Base-by-base conservation (phyloP, 1,140 invertebrate genomes). In the Pseudomyrmex gracilis region DNA sequence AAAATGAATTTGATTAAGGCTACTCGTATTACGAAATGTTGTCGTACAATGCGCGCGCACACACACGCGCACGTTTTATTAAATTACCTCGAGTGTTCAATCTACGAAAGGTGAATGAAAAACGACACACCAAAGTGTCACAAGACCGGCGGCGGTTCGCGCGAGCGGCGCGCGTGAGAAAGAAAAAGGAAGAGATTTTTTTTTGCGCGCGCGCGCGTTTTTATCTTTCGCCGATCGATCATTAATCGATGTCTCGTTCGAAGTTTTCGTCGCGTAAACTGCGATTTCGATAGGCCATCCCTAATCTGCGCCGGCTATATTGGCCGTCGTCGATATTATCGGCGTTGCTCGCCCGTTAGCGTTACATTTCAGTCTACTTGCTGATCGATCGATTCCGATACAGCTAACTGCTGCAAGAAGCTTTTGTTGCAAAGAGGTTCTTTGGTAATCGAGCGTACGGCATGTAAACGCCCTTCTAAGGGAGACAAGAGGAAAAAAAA, bases 381-480 rank as follows among this genome's bases (percentile, higher is more conserved):
- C 20, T 64, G 17, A 68, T 57, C 76, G 64, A 70, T 70, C 64
- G 64, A 80, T 77, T 24, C 60, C 53, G 53, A 71, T 71, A 34
- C 43, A 45, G 64, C 53, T 34, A 70, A 80, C 53, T 80, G 66
- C n/a, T 34, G 55, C 76, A 51, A 70, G 64, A 71, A 70, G 76
- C 76, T 80, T 70, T 80, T 80, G 76, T 80, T 58, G 76, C 53
- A 80, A 80, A 80, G 76, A 80, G 67, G 43, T 53, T 70, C 66
- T 80, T 80, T 71, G 66, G 53, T 71, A 71, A 80, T 70, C 76
- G 66, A 80, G 76, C 73, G 49, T 80, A 43, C 53, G 61, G 17
- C n/a, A 43, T 55, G 45, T 20, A 45, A 57, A 22, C 12, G 24
- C 34, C 53, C 22, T 43, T 17, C 8, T 57, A 34, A 24, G 77